phyloP scores from a whole-genome alignment of 2,888 invertebrate species.

The Melipona bicolor region DNA sequence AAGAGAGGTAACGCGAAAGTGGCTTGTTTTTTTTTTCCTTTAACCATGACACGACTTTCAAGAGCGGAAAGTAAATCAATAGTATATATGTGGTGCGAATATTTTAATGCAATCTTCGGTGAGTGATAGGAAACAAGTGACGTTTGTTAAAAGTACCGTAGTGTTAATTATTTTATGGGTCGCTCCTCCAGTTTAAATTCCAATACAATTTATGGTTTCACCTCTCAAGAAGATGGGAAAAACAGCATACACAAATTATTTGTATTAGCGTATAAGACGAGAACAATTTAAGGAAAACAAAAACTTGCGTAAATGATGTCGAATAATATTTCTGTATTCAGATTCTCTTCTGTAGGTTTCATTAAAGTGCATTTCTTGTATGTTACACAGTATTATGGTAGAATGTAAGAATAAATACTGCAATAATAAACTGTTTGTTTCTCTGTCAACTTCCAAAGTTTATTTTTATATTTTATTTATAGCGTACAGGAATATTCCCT shows the following conservation, averaged over 20 bases:
- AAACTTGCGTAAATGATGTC: slow-evolving; percentile 68
- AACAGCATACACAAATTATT: slow-evolving; percentile 66
- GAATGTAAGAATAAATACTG: slow-evolving; percentile 84
- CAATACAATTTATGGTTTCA: slow-evolving; percentile 37
- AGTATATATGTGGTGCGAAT: slow-evolving; percentile 37
- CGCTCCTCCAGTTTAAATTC: slow-evolving; percentile 43
- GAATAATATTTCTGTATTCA: slow-evolving; percentile 83
- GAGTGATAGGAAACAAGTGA: slow-evolving; percentile 38
- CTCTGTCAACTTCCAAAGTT: slow-evolving; percentile 3
- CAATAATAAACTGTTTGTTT: slow-evolving; percentile 72
- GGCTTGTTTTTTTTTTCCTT: slow-evolving; percentile 77
- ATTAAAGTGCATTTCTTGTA: slow-evolving; percentile 95
- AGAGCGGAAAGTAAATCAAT: slow-evolving; percentile 58
- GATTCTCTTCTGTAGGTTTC: slow-evolving; percentile 94
- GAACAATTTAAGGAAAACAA: slow-evolving; percentile 62
- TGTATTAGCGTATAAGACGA: slow-evolving; percentile 68
- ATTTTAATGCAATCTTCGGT: slow-evolving; percentile 44
- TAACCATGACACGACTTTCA: slow-evolving; percentile 75
- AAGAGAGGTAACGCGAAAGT: slow-evolving; percentile 73
- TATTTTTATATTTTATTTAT: background rate
- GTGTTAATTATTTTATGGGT: slow-evolving; percentile 51
- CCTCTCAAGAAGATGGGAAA: slow-evolving; percentile 42
- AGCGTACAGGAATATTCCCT: background rate
- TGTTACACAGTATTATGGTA: slow-evolving; percentile 95
- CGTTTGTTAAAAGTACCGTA: slow-evolving; percentile 46